These are phyloP conservation scores for Tympanuchus pallidicinctus DNA, from an alignment of 2,113 vertebrate species.

Conservation along the genomic window DNA sequence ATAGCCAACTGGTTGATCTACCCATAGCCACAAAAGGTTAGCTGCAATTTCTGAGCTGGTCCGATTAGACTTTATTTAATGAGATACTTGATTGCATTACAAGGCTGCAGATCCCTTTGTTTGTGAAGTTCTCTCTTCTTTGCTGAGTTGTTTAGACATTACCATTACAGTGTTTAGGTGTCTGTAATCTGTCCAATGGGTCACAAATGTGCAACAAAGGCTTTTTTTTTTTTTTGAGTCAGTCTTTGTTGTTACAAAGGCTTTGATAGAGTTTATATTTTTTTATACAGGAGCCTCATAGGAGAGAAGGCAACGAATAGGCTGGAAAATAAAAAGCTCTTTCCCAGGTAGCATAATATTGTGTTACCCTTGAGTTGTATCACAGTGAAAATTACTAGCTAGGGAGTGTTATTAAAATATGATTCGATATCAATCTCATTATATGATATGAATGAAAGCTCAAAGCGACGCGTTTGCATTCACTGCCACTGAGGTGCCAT, in stretches of 20 bases:
- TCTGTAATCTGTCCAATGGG: neutral
- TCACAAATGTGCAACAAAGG: neutral
- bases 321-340: conserved; percentile 44
- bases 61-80: conserved; percentile 33
- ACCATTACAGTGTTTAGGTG: neutral
- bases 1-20: neutral
- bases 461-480: neutral
- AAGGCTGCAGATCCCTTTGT: neutral
- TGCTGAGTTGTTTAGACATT: neutral
- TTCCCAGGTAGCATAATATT: conserved; percentile 36
- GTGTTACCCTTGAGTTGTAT: conserved; percentile 7
- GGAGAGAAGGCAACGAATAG: conserved; percentile 41
- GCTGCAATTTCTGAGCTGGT: neutral
- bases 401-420: conserved; percentile 61
- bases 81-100: neutral
- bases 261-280: conserved; percentile 12
- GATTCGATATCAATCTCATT: conserved; percentile 42
- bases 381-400: conserved; percentile 67
- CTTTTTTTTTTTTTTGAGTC: neutral
- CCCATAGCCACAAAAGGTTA: neutral
- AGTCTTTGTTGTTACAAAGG: neutral
- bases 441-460: neutral
- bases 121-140: neutral
- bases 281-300: conserved; percentile 27
- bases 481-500: conserved; percentile 36